Base-by-base conservation (phyloP, 2,797 vertebrate species). In the Mycteria americana region DNA sequence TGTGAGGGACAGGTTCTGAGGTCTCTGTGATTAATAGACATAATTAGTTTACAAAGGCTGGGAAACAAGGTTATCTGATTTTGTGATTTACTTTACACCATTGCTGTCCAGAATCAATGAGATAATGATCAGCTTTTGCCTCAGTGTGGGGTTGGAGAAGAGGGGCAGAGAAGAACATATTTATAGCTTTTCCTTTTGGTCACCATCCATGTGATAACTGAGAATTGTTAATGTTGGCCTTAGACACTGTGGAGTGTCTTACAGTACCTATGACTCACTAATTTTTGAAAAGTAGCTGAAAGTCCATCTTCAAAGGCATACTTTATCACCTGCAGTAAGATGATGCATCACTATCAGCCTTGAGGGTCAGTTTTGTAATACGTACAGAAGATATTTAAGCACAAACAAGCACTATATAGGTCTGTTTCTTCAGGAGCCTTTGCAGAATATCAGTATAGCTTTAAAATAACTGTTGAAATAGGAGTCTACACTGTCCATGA, bases 1-100 rank as follows among this genome's bases (percentile, higher is more conserved):
- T 81, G 46, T 87, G 88, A 97, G 86, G 88, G 80, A 95, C 62
- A 93, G 67, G 53, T 94, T 88, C 78, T 91, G 65, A 89, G 46
- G 33, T 68, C 86, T 94, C 23, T 73, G 85, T 98, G 96, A 98
- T 98, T 98, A 98, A 97, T 97, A 97, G 95, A 92, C 69, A 91
- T 96, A 97, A 97, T 98, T 98, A 98, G 89, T 97, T 97, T 97
- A 97, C 93, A 95, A 96, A 97, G 84, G n/a, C 92, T 97, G 81
- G 77, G 87, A 97, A 97, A 94, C 95, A 97, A 97, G 92, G 92
- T 95, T 98, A 97, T 97, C 94, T 95, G 95, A 96, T 96, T 96
- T 96, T 83, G 73, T 89, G 75, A 91, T 97, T 97, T 95, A 95
- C 68, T 93, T 59, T 92, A 81, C 60, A 96, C 39, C 46, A 57